These are phyloP conservation scores for Diabrotica undecimpunctata DNA, from an alignment of 1,140 invertebrate genomes.

Conservation along the genomic window DNA sequence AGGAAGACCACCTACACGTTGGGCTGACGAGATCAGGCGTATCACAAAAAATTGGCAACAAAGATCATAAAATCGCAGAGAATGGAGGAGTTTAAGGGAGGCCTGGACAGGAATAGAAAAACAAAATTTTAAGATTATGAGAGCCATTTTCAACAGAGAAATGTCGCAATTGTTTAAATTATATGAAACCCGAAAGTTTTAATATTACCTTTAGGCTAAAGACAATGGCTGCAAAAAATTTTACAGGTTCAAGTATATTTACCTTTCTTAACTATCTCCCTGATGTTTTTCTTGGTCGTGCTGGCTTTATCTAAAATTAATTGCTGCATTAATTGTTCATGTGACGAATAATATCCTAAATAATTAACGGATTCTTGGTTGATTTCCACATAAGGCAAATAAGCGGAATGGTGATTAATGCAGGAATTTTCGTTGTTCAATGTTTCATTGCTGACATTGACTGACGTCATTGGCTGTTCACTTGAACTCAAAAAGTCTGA, in stretches of 20 bases:
- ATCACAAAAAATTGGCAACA: too few species aligned
- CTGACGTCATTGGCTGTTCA: constrained; percentile 25
- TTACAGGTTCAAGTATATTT: constrained; percentile 31
- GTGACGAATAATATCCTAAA: constrained; percentile 71
- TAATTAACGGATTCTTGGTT: constrained; percentile 69
- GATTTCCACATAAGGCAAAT: constrained; percentile 39
- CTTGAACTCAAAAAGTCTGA: constrained; percentile 21
- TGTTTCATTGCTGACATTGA: constrained; percentile 21
- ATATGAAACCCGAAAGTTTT: too few species aligned
- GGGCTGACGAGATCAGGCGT: too few species aligned
- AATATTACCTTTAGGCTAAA: too few species aligned
- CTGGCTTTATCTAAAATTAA: constrained; percentile 62
- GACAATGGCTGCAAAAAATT: too few species aligned
- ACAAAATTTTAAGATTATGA: too few species aligned
- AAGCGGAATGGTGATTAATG: constrained; percentile 13
- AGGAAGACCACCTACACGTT: too few species aligned
- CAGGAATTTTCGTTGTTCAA: constrained; percentile 14
- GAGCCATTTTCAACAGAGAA: too few species aligned
- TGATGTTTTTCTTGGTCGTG: constrained; percentile 58
- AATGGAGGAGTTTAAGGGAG: too few species aligned
- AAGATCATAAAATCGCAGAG: too few species aligned
- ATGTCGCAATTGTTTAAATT: too few species aligned
- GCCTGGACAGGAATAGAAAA: too few species aligned
- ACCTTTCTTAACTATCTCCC: constrained; percentile 62
- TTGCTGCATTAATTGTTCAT: constrained; percentile 70